phyloP scores from a whole-genome alignment of 2,113 vertebrate genomes.

The Zonotrichia leucophrys region DNA sequence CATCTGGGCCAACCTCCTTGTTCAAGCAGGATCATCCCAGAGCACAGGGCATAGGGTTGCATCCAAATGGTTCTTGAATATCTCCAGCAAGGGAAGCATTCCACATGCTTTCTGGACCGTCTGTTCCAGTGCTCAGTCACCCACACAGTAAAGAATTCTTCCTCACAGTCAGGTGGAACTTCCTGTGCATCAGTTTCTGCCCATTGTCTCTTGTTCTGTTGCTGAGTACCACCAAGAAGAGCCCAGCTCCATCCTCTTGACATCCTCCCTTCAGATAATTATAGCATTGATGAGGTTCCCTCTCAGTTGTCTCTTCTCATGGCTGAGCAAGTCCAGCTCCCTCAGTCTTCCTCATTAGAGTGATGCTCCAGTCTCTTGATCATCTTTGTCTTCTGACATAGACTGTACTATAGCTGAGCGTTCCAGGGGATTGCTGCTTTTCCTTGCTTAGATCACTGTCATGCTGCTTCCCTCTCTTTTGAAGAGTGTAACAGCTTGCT shows the following conservation, averaged over 20 bases:
- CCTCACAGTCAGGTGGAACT: background rate
- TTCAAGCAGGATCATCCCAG: background rate
- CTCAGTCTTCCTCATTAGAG: background rate
- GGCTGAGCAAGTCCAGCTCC: background rate
- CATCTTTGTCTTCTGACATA: background rate
- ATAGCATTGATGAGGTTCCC: no score
- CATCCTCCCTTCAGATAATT: background rate
- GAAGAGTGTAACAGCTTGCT: background rate
- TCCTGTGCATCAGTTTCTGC: background rate
- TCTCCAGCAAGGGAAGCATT: background rate
- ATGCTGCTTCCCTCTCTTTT: background rate
- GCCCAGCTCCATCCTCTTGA: background rate
- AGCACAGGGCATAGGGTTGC: background rate
- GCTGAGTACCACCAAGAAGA: background rate
- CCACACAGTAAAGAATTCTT: background rate
- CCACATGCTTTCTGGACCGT: background rate
- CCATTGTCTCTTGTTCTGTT: background rate
- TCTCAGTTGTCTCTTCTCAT: background rate
- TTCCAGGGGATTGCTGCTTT: background rate
- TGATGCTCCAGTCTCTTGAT: background rate
- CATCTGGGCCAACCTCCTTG: background rate
- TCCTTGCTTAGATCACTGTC: background rate
- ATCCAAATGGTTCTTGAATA: background rate
- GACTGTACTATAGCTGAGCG: rapidly evolving
- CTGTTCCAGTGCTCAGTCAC: background rate